phyloP scores from a whole-genome alignment of 2,113 vertebrate species.

The Nesogale talazaci region DNA sequence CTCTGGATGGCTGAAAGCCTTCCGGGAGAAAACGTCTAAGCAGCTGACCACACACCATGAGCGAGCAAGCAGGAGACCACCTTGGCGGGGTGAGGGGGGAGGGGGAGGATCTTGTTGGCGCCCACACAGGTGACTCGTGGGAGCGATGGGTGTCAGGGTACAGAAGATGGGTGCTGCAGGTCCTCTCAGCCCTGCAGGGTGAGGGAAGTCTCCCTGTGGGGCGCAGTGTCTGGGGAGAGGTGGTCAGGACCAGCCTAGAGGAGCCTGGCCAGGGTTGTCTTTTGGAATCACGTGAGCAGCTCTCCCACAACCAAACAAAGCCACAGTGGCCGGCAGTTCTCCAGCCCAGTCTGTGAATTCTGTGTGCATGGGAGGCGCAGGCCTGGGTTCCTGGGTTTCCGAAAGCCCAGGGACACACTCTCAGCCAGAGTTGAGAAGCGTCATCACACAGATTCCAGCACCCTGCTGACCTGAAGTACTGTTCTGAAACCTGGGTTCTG shows the following conservation, averaged over 20 bases:
- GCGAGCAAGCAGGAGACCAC: no score
- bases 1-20: no score
- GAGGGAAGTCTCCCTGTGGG: no score
- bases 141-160: not conserved
- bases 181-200: not conserved
- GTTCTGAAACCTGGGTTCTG: not conserved
- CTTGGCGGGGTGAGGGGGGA: no score
- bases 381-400: not conserved
- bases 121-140: not conserved
- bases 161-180: not conserved
- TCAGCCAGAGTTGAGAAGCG: not conserved
- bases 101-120: no score
- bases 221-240: not conserved
- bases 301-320: not conserved
- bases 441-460: not conserved
- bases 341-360: not conserved
- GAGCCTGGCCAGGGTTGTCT: not conserved
- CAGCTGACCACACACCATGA: no score
- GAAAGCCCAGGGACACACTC: not conserved
- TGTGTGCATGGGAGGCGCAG: not conserved
- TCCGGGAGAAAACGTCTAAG: no score
- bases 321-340: not conserved
- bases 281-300: not conserved
- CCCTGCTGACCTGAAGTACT: not conserved
- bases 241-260: not conserved